Base-by-base conservation (phyloP, 2,888 invertebrate genomes). In the Beris morrisii region DNA sequence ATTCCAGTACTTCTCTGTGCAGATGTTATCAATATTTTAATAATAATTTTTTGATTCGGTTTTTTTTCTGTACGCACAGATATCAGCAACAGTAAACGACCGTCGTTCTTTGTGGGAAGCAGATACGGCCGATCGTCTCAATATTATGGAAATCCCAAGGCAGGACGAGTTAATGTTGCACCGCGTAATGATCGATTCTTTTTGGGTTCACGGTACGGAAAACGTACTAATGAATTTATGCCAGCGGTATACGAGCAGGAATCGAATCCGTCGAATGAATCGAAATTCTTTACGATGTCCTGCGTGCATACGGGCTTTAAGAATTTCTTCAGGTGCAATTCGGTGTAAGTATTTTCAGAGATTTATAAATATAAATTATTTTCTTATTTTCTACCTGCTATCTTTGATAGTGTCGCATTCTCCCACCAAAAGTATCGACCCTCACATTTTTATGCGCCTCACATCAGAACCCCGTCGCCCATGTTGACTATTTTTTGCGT, bases 281-380 rank as follows among this genome's bases (percentile, higher is more conserved):
- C n/a, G 54, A 72, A 73, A 76, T 71, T 76, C 28, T 68, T 69
- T 55, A 69, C 70, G 67, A 75, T 79, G 75, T 74, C 82, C 11
- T 84, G 84, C 71, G 75, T 79, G 66, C 84, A 83, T 73, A 83
- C 83, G 13, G 84, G 84, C 66, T 75, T 83, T 53, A 79, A 79
- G 66, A 82, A 84, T 74, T 79, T 82, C 66, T 84, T 83, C 72
- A 81, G 83, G 71, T 84, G 84, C 77, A 81, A 75, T 73, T 79
- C 79, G 71, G 78, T 81, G 84, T 84, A 77, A 80, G 77, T 75
- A 38, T 59, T 28, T 9, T 44, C n/a, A 12, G 9, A 44, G 9
- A 2, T 44, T 12, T 44, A 44, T 12, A 44, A n/a, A 44, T 12
- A 15, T 5, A 13, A 6, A 38, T 7, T 38, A 3, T 1, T 9